phyloP scores from a whole-genome alignment of 1,140 invertebrate genomes.

The Drosophila jambulina region DNA sequence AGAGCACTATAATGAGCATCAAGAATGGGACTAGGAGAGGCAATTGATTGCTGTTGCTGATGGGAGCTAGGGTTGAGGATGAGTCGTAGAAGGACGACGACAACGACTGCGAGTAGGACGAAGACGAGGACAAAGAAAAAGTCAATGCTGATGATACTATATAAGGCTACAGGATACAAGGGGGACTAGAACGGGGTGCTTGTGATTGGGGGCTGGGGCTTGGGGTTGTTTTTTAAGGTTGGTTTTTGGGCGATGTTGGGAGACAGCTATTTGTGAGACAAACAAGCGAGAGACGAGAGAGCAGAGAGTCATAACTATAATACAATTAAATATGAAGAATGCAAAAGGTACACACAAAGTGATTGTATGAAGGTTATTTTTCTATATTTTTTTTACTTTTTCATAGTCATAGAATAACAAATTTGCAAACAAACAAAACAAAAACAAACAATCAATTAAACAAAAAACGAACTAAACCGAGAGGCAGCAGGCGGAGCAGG shows the following conservation, averaged over 20 bases:
- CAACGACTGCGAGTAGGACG: neutral
- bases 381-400: constrained; percentile 84
- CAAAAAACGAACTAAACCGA: constrained; percentile 25
- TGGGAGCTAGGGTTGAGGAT: neutral
- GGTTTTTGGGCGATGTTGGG: constrained; percentile 32
- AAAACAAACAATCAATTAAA: constrained; percentile 65
- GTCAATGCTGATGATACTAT: constrained; percentile 77
- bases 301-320: constrained; percentile 48
- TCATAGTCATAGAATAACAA: constrained; percentile 84
- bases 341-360: constrained; percentile 62
- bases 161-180: constrained; percentile 57
- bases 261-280: constrained; percentile 69
- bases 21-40: neutral
- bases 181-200: constrained; percentile 25
- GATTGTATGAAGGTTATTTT: constrained; percentile 83
- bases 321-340: constrained; percentile 60
- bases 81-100: neutral
- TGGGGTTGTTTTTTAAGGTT: constrained; percentile 8
- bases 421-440: constrained; percentile 63
- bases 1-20: neutral
- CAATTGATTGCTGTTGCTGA: constrained; percentile 15
- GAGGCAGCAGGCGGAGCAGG: constrained; percentile 12
- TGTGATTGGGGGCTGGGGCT: constrained; percentile 26
- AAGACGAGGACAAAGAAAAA: constrained; percentile 54
- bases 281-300: constrained; percentile 26